phyloP scores from a whole-genome alignment of 2,888 invertebrate genomes.

The Epinotia brunnichana region DNA sequence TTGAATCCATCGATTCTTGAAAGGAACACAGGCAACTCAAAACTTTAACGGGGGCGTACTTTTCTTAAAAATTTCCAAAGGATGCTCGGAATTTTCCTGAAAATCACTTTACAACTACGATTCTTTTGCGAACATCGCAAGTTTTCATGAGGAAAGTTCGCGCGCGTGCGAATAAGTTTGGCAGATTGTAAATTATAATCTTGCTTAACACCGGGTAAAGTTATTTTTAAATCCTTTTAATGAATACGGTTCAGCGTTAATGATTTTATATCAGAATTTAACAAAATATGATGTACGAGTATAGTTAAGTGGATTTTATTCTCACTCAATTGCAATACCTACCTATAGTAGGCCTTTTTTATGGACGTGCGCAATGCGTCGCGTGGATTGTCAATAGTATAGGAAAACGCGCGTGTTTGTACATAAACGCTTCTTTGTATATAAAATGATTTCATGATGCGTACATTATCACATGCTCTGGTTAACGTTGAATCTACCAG shows the following conservation, averaged over 20 bases:
- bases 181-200: slow-evolving; percentile 44
- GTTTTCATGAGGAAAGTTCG: slow-evolving; percentile 71
- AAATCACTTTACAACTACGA: slow-evolving; percentile 60
- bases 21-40: slow-evolving; percentile 46
- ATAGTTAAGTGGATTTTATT: neutral
- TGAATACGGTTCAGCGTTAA: neutral
- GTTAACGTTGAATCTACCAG: too few species aligned
- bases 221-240: slow-evolving; percentile 1
- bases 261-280: neutral
- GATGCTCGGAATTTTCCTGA: slow-evolving; percentile 57
- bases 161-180: slow-evolving; percentile 55
- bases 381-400: too few species aligned
- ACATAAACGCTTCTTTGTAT: too few species aligned
- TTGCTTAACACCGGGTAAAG: slow-evolving; percentile 32
- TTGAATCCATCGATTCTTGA: slow-evolving; percentile 42
- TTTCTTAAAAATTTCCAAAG: slow-evolving; percentile 53
- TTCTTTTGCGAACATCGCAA: slow-evolving; percentile 65
- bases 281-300: neutral
- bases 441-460: too few species aligned
- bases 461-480: too few species aligned
- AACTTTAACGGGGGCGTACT: slow-evolving; percentile 50
- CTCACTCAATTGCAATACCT: neutral
- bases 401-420: too few species aligned
- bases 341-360: too few species aligned
- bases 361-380: too few species aligned